Conservation (phyloP, 1,140 invertebrate genomes). For the Bombus vancouverensis region DNA sequence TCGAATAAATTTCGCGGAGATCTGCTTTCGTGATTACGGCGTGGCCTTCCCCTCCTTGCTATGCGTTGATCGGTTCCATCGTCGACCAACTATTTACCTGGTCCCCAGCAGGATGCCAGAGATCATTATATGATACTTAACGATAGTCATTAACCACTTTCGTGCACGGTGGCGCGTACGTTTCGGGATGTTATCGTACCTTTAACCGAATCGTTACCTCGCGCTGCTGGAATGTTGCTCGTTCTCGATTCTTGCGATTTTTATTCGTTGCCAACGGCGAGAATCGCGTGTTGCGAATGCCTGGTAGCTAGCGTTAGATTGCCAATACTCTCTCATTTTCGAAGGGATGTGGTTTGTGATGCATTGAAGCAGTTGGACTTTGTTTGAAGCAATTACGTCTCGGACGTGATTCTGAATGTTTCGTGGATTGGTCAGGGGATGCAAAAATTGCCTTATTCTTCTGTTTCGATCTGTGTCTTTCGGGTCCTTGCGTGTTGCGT, state of each 20-base stretch:
- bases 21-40: constrained; percentile 27
- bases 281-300: constrained; percentile 37
- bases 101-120: constrained; percentile 34
- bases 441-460: not conserved
- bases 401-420: not conserved
- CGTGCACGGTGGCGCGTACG: constrained; percentile 38
- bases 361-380: not conserved
- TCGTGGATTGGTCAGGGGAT: too few relatives aligned
- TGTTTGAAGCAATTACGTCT: constrained; percentile 2
- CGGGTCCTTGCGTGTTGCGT: not conserved
- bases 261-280: not conserved
- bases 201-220: not conserved
- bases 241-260: not conserved
- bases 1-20: constrained; percentile 34
- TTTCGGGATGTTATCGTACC: constrained; percentile 38
- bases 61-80: not conserved
- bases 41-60: too few relatives aligned
- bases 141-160: constrained; percentile 52
- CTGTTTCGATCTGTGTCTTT: not conserved
- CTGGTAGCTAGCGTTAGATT: not conserved
- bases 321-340: not conserved
- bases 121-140: constrained; percentile 46
- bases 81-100: constrained; percentile 31
- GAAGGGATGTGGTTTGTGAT: constrained; percentile 16
- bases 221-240: constrained; percentile 14